Evolutionary conservation across 1,140 invertebrate species (phyloP).

Genomic region (Aphidius ervi): DNA sequence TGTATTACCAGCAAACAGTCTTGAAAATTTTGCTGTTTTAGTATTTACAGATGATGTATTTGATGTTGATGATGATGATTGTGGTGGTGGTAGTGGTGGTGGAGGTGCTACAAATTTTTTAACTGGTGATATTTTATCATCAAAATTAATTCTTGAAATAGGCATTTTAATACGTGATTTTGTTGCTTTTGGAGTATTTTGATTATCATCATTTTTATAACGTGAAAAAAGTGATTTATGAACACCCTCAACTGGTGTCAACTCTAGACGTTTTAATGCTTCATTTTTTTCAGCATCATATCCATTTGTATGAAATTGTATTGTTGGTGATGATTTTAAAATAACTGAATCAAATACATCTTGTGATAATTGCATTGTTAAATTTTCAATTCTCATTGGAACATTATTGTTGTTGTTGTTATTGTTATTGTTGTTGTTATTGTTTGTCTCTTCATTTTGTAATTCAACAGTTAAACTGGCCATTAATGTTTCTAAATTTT

Average conservation of each 20-base stretch:
- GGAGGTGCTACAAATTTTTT: slow-evolving; percentile 16
- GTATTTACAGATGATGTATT: background rate
- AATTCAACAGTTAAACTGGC: too few species aligned
- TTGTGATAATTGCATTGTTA: background rate
- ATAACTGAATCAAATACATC: slow-evolving; percentile 27
- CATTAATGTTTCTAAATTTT: too few species aligned
- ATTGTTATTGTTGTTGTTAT: too few species aligned
- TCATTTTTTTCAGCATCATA: slow-evolving; percentile 29
- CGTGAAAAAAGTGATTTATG: slow-evolving; percentile 39
- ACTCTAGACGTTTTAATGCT: slow-evolving; percentile 29
- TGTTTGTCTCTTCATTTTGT: too few species aligned
- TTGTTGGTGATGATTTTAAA: slow-evolving; percentile 37
- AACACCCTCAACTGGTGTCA: slow-evolving; percentile 38
- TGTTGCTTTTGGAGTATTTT: slow-evolving; percentile 7
- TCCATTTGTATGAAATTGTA: slow-evolving; percentile 6
- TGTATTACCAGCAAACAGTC: slow-evolving; percentile 25
- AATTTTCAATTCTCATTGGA: background rate
- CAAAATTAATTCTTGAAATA: slow-evolving; percentile 37
- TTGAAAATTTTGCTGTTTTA: slow-evolving; percentile 33
- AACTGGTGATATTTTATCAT: slow-evolving; percentile 28
- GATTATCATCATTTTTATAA: slow-evolving; percentile 24
- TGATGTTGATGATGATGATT: background rate
- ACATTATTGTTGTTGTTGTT: too few species aligned
- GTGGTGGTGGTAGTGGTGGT: background rate
- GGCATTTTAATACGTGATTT: slow-evolving; percentile 26